A percentile compares a stretch with the other conserved stretches of the same genome.
phyloP scores from a whole-genome alignment of 2,888 invertebrate genomes.

The Chouioia cunea region DNA sequence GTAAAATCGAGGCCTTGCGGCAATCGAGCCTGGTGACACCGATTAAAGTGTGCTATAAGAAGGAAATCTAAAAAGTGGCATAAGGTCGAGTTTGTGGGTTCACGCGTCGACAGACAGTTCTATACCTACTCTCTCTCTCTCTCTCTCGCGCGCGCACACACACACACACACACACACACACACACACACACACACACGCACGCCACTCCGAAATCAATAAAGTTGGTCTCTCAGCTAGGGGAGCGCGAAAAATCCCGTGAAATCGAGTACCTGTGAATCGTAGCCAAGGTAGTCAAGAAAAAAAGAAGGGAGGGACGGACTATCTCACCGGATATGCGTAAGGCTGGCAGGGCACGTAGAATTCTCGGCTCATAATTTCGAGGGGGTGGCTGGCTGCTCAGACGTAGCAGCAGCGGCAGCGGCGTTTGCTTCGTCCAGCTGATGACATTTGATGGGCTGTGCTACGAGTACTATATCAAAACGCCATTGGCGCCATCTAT shows the following conservation, averaged over 20 bases:
- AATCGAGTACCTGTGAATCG: background rate
- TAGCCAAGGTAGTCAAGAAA: background rate
- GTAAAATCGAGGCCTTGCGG: too few species aligned
- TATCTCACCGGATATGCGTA: constrained; percentile 66
- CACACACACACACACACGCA: background rate
- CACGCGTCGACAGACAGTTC: constrained; percentile 30
- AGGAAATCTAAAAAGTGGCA: constrained; percentile 24
- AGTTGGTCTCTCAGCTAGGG: background rate
- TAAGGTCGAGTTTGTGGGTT: constrained; percentile 29
- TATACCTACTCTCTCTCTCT: too few species aligned
- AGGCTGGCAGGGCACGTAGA: constrained; percentile 66
- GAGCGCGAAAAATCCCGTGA: background rate
- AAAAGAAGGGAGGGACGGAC: background rate
- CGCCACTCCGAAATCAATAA: background rate
- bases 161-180: too few species aligned
- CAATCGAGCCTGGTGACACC: too few species aligned
- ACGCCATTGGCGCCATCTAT: constrained; percentile 65
- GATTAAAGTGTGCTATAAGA: background rate
- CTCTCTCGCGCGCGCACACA: constrained; percentile 17
- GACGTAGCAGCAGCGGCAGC: constrained; percentile 14
- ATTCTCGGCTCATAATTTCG: constrained; percentile 67
- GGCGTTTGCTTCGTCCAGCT: constrained; percentile 5
- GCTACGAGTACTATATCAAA: constrained; percentile 60
- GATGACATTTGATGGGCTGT: constrained; percentile 13
- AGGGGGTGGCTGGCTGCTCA: background rate